These are phyloP conservation scores for Paradoxurus hermaphroditus DNA, from an alignment of 2,113 vertebrate species.

Conservation along the genomic window DNA sequence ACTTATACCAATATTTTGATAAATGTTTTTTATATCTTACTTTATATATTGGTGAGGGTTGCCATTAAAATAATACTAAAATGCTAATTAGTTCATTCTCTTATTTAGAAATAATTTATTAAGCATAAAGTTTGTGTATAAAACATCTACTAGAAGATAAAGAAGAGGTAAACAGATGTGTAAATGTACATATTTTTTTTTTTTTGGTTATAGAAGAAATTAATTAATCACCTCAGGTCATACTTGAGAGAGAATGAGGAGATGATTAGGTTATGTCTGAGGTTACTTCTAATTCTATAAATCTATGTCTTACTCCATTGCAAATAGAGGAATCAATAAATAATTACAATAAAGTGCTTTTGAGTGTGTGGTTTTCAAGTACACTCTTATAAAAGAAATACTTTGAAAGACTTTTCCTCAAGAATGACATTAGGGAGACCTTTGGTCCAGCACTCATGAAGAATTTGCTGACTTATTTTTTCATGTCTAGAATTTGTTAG, in stretches of 20 bases:
- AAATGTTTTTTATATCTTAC: neutral
- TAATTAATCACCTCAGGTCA: neutral
- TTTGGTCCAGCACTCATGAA: neutral
- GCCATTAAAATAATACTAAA: neutral
- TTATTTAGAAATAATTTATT: conserved; percentile 11
- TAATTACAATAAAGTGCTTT: neutral
- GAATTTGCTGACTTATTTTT: neutral
- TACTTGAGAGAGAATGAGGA: neutral
- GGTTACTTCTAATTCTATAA: neutral
- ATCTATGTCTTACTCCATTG: neutral
- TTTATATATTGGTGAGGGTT: neutral
- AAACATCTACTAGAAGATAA: neutral
- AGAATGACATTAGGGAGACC: neutral
- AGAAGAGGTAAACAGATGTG: neutral
- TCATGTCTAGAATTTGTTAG: neutral
- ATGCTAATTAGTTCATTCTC: neutral
- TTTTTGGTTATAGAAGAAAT: neutral
- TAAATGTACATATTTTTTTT: neutral
- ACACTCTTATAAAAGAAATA: neutral
- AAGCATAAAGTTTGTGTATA: neutral
- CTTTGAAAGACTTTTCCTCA: neutral
- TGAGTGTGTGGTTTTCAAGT: neutral
- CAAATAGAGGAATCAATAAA: neutral
- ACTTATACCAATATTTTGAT: neutral
- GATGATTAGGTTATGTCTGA: neutral